Percentiles rank a stretch among this genome's conserved stretches.
Evolutionary conservation across 2,113 vertebrate genomes (phyloP).

Genomic region (Corythaeola cristata): DNA sequence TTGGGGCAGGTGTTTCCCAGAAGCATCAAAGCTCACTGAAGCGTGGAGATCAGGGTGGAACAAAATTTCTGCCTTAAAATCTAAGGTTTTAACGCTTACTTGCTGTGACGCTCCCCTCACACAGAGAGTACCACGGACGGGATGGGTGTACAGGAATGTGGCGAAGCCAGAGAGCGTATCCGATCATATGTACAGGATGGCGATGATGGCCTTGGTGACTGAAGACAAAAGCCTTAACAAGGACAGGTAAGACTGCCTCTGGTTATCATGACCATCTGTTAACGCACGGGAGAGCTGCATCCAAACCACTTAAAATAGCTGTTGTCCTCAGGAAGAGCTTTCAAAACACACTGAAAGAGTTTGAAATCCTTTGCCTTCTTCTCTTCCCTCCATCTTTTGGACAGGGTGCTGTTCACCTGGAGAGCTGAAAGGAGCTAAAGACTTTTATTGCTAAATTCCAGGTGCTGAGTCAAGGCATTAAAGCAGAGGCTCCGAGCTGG

Average conservation of each 20-base stretch:
- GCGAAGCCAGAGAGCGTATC: conserved; percentile 91
- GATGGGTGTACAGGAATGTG: conserved; percentile 93
- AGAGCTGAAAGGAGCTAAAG: not conserved
- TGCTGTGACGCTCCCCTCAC: not conserved
- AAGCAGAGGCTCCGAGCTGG: not conserved
- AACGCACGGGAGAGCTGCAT: not conserved
- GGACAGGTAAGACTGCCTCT: conserved; percentile 78
- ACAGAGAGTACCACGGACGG: conserved; percentile 89
- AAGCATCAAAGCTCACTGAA: accelerated
- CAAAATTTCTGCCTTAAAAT: accelerated
- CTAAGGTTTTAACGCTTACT: accelerated
- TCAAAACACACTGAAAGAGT: not conserved
- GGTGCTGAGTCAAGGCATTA: not conserved
- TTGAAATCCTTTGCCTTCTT: not conserved
- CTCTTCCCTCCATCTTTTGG: not conserved
- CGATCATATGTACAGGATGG: conserved; percentile 99
- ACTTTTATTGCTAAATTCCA: not conserved
- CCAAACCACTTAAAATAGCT: not conserved
- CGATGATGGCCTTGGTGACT: conserved; percentile 91
- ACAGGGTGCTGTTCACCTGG: not conserved
- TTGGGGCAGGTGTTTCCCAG: not conserved
- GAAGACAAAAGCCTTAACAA: conserved; percentile 87
- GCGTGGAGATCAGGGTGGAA: accelerated
- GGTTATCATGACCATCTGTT: accelerated
- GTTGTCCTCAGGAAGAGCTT: not conserved